These are phyloP conservation scores for Siderastrea siderea DNA, from an alignment of 92 coral and sea anemone species.

Conservation along the genomic window DNA sequence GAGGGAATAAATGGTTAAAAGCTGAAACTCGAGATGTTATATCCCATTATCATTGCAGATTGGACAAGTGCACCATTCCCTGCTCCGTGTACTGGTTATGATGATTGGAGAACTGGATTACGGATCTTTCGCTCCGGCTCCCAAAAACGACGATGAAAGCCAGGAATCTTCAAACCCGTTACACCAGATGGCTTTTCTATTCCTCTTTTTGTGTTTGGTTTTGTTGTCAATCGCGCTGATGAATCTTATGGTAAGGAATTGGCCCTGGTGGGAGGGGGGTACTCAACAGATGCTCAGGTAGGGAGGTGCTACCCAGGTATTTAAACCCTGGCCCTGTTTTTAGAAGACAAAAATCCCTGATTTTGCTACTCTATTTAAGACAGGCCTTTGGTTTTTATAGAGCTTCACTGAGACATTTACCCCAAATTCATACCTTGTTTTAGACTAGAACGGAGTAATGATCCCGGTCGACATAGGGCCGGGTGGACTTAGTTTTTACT, in stretches of 20 bases:
- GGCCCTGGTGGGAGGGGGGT: no score
- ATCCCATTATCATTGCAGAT: background rate
- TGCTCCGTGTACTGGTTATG: conserved; percentile 83
- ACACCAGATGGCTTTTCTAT: conserved; percentile 64
- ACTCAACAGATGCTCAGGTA: no score
- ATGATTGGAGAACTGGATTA: conserved; percentile 89
- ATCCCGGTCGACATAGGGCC: no score
- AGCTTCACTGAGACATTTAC: no score
- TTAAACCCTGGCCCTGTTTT: no score
- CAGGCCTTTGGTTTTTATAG: no score
- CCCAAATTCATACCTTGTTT: no score
- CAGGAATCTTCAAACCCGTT: conserved; percentile 76
- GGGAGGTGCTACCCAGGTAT: no score
- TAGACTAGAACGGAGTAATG: no score
- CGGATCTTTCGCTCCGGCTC: conserved; percentile 56
- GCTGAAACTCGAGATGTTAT: background rate
- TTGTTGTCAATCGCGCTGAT: conserved; percentile 79
- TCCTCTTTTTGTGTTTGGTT: conserved; percentile 74
- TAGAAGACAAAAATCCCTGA: no score
- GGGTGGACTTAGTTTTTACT: no score
- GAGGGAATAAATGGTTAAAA: background rate
- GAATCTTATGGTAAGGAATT: conserved; percentile 84
- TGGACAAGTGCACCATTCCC: conserved; percentile 32
- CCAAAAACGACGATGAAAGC: conserved; percentile 12
- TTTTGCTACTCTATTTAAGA: no score